Base-by-base conservation (phyloP, 2,888 invertebrate genomes). In the Nemoura dubitans region DNA sequence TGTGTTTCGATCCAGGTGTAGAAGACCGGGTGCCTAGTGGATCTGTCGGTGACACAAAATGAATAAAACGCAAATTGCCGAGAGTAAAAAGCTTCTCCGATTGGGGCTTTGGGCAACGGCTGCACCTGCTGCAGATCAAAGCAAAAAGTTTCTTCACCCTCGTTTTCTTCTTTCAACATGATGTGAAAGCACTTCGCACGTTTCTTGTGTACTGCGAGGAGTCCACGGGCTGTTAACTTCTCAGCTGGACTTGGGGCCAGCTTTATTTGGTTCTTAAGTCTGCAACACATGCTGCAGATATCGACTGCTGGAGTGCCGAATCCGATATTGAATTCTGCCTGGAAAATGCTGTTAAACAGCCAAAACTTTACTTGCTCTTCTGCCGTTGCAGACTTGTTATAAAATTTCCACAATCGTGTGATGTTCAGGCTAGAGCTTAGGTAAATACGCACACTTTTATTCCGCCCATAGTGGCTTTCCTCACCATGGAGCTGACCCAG, bases 1-100 rank as follows among this genome's bases (percentile, higher is more conserved):
- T 85, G 59, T 5, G 59, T 28, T 76, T 85, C 85, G 10, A 21
- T 85, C 76, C 85, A 85, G 26, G 76, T 76, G 28, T 85, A 85
- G 7, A 85, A 85, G 16, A 80, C 80, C 3, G 80, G 80, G 14
- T 80, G 80, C 16, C 6, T 16, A 6, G 80, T 80, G 25, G 80
- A 28, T 7, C 80, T 25, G 28, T 80, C 80, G 16, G 80, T 80
- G 2, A 80, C 28, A 27, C 80, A 80, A 26, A 80, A 80, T 80
- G 80, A 26, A 27, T 80, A 80, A 26, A 80, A 80, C 3, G 80
- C 80, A 26, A 80, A 16, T 26, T n/a, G n/a, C n/a, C n/a, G n/a
- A n/a, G n/a, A n/a, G n/a, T n/a, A n/a, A n/a, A n/a, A n/a, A n/a
- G n/a, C n/a, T n/a, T n/a, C n/a, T n/a, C n/a, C n/a, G n/a, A n/a